A percentile compares a stretch with the other conserved stretches of the same genome.
Conservation (phyloP, 2,888 invertebrate species). For the Adela reaumurella region DNA sequence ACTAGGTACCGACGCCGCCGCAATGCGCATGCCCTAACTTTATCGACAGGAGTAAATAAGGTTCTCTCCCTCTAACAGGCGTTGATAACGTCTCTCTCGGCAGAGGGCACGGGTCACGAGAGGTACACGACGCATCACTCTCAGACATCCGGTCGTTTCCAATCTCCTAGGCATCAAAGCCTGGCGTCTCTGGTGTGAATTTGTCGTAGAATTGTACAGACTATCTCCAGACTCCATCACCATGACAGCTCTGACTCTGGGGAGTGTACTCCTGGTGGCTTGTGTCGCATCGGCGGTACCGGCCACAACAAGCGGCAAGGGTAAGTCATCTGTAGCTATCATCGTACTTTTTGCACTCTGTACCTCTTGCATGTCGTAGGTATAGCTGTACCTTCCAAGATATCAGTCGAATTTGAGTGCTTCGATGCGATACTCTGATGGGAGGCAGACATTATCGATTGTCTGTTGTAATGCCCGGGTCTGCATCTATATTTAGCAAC, state of each 20-base stretch:
- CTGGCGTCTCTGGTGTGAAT: neutral
- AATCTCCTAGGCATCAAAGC: too few species aligned
- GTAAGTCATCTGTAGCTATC: constrained; percentile 23
- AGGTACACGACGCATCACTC: neutral
- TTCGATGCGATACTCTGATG: neutral
- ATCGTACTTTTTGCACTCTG: too few species aligned
- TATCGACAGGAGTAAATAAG: constrained; percentile 40
- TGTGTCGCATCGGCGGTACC: constrained; percentile 32
- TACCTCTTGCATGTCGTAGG: too few species aligned
- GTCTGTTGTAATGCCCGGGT: constrained; percentile 20
- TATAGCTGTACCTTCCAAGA: too few species aligned
- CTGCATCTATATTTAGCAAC: constrained; percentile 48
- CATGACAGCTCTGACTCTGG: neutral
- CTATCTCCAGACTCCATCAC: neutral
- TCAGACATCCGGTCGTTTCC: too few species aligned
- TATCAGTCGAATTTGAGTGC: neutral
- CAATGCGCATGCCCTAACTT: constrained; percentile 52
- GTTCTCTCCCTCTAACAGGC: constrained; percentile 29
- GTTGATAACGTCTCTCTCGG: constrained; percentile 33
- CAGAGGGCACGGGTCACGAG: neutral
- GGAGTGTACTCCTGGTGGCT: constrained; percentile 31
- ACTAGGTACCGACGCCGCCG: too few species aligned
- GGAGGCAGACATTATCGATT: constrained; percentile 26
- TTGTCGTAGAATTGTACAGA: neutral
- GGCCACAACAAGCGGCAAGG: constrained; percentile 40